These are phyloP conservation scores for Euwallacea similis DNA, from an alignment of 1,140 invertebrate species.

Conservation along the genomic window DNA sequence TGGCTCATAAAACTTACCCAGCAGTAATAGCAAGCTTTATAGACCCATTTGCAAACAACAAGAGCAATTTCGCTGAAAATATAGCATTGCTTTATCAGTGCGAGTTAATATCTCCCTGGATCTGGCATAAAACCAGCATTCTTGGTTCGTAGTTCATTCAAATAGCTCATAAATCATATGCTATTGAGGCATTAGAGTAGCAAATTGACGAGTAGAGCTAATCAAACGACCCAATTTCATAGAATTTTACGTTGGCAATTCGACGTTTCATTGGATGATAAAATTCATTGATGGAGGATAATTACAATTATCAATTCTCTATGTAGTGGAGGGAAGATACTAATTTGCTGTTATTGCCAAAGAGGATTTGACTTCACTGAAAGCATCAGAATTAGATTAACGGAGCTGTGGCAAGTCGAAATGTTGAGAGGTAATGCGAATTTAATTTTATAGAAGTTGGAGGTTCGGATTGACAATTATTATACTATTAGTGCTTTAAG, in stretches of 20 bases:
- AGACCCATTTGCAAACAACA: slow-evolving; percentile 2
- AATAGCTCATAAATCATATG: slow-evolving; percentile 24
- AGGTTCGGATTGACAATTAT: no score
- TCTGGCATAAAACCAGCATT: background rate
- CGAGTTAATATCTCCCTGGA: background rate
- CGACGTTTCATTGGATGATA: slow-evolving; percentile 25
- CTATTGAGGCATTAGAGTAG: slow-evolving; percentile 11
- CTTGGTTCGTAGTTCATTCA: slow-evolving; percentile 1
- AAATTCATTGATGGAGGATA: slow-evolving; percentile 25
- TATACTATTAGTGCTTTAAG: no score
- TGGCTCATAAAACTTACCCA: no score
- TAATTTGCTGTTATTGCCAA: slow-evolving; percentile 22
- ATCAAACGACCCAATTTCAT: slow-evolving; percentile 21
- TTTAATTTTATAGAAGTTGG: no score
- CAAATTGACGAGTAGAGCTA: slow-evolving; percentile 13
- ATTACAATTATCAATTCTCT: slow-evolving; percentile 20
- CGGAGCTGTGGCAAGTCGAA: no score
- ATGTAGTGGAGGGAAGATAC: background rate
- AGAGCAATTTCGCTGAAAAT: background rate
- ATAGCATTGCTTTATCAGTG: background rate
- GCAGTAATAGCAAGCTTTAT: background rate
- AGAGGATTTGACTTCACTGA: background rate
- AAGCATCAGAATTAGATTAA: no score
- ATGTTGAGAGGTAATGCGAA: no score
- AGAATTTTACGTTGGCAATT: slow-evolving; percentile 18